A percentile compares a stretch with the other conserved stretches of the same genome.
phyloP scores from a whole-genome alignment of 1,140 invertebrate genomes.

The Calliphora vicina region DNA sequence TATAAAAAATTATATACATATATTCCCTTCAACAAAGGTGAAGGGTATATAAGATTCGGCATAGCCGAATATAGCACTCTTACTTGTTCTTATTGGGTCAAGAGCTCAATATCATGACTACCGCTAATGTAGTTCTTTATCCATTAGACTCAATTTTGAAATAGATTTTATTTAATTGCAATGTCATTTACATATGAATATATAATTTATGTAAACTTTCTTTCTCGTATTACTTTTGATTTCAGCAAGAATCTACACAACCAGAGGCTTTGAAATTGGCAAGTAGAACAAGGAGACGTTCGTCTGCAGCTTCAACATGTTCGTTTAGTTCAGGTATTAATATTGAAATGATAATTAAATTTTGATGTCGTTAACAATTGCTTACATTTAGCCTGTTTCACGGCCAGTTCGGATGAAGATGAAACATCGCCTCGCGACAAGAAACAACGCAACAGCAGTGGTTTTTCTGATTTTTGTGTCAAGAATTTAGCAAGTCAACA shows the following conservation, averaged over 20 bases:
- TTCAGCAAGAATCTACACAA: constrained; percentile 37
- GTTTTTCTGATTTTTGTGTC: constrained; percentile 87
- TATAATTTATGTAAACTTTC: too few species aligned
- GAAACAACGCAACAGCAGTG: constrained; percentile 77
- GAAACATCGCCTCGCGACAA: constrained; percentile 79
- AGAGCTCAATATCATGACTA: too few species aligned
- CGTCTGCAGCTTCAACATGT: constrained; percentile 90
- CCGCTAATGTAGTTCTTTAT: too few species aligned
- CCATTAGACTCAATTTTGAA: too few species aligned
- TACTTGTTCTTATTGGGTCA: too few species aligned
- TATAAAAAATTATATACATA: too few species aligned
- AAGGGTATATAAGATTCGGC: too few species aligned
- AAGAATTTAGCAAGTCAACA: constrained; percentile 84
- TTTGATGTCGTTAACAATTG: background rate
- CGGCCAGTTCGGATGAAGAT: constrained; percentile 81
- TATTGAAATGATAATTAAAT: constrained; percentile 25
- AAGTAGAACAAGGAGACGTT: constrained; percentile 66
- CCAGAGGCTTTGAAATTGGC: constrained; percentile 35
- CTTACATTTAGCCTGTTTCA: constrained; percentile 77
- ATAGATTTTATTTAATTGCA: too few species aligned
- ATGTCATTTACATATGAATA: too few species aligned
- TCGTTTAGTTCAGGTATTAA: constrained; percentile 86
- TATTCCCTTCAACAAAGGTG: too few species aligned
- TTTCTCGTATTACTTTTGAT: background rate
- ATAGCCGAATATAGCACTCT: too few species aligned